These are phyloP conservation scores for Drosophila kikkawai DNA, from an alignment of 1,140 invertebrate species.

Conservation along the genomic window DNA sequence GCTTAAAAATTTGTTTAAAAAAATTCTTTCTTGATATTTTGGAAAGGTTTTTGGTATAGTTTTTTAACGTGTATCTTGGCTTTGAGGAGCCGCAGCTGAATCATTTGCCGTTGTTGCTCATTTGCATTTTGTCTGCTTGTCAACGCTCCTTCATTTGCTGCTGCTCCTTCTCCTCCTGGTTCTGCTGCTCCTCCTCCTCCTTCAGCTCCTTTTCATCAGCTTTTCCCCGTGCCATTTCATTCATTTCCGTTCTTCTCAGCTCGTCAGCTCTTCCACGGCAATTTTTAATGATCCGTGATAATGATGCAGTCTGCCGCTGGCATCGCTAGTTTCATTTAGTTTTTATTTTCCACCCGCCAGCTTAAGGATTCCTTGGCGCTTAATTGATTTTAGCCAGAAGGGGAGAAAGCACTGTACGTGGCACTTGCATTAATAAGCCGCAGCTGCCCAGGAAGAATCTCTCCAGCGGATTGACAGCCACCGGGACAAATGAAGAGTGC, in stretches of 20 bases:
- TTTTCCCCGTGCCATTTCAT: slow-evolving; percentile 26
- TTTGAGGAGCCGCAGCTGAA: slow-evolving; percentile 22
- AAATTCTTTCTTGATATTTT: background rate
- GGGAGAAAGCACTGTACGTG: slow-evolving; percentile 16
- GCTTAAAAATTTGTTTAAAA: background rate
- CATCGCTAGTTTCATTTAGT: slow-evolving; percentile 58
- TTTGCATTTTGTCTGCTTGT: slow-evolving; percentile 73
- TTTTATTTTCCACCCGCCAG: slow-evolving; percentile 22
- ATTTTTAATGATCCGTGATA: slow-evolving; percentile 83
- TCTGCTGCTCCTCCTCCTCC: background rate
- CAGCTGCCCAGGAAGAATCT: background rate
- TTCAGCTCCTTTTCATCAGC: slow-evolving; percentile 15
- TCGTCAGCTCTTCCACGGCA: slow-evolving; percentile 46
- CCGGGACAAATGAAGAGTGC: slow-evolving; percentile 66
- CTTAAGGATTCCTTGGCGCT: slow-evolving; percentile 19
- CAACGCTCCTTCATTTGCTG: slow-evolving; percentile 40
- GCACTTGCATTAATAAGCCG: slow-evolving; percentile 57
- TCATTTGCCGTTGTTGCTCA: slow-evolving; percentile 57
- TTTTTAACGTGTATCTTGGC: slow-evolving; percentile 21
- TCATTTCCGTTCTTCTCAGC: slow-evolving; percentile 57
- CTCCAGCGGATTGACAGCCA: slow-evolving; percentile 64
- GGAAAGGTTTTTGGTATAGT: fast-evolving
- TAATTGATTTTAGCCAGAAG: slow-evolving; percentile 57
- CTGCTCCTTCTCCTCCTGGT: background rate
- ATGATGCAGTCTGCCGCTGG: slow-evolving; percentile 70